Base-by-base conservation (phyloP, 2,888 invertebrate species). In the Apeira syringaria region DNA sequence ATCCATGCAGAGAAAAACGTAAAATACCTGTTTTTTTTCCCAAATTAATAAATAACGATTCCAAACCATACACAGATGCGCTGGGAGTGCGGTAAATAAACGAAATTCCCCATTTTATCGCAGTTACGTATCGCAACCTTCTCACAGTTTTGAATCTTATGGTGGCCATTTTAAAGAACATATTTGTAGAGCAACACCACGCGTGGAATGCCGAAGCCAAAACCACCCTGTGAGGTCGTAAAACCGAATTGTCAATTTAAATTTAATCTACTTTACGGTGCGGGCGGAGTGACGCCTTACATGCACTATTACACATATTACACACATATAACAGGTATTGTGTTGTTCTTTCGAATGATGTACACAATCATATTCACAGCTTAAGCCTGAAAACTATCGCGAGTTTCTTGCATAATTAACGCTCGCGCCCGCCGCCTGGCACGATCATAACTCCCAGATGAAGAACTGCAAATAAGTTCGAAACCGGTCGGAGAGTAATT, bases 211-310 rank as follows among this genome's bases (percentile, higher is more conserved):
- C 50, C 49, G 49, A 55, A 60, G 62, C 56, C 46, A 56, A 61
- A 60, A 59, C 62, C 64, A 45, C 64, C 61, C 61, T 10, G 39
- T 18, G 27, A 39, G 68, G 62, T 82, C 84, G 80, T 85, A 84
- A 84, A 84, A 73, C 72, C 68, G 77, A 82, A 81, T 82, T 83
- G 84, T 68, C 84, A 84, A 84, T 85, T 83, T 82, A 80, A 81
- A 85, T 85, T 84, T 84, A 83, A 85, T 85, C 81, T 77, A 75
- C 78, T 83, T 83, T 82, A 83, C 75, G 74, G 71, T 56, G 59
- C 58, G 61, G 52, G 56, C 33, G 63, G 61, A 63, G 71, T 64
- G 68, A 73, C 68, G 68, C 61, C 64, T 62, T 72, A 68, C 65
- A 68, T 74, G 64, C 77, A 75, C 77, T 78, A 74, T 73, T 68